Evolutionary conservation across 2,888 invertebrate genomes (phyloP).

Genomic region (Sepiola atlantica): DNA sequence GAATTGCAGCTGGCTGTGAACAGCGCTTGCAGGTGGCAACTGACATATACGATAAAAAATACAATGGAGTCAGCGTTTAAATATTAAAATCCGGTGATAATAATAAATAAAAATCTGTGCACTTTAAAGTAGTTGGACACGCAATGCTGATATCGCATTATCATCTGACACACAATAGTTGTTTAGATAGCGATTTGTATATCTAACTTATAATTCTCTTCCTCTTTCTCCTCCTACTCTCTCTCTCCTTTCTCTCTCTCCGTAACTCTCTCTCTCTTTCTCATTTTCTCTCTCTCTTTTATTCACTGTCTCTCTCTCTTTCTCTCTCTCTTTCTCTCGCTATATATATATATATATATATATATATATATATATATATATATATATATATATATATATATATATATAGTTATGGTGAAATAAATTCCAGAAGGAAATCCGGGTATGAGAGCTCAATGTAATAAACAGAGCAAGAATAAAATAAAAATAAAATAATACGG

Average conservation of each 20-base stretch:
- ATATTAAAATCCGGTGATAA: not conserved
- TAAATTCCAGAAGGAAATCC: no score
- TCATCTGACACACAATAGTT: not conserved
- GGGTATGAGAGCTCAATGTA: no score
- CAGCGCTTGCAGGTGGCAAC: not conserved
- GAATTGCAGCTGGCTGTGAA: not conserved
- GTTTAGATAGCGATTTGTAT: no score
- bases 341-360: no score
- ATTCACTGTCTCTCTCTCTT: no score
- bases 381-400: no score
- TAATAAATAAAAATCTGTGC: not conserved
- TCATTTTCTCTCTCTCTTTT: no score
- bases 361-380: no score
- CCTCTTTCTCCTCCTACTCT: not conserved
- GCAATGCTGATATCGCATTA: not conserved
- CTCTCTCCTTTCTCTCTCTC: not conserved
- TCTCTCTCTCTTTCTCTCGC: no score
- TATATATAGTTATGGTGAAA: no score
- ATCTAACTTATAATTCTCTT: not conserved
- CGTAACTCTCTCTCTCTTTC: not conserved
- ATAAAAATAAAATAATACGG: no score
- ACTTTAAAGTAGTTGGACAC: not conserved
- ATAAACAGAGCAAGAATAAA: no score
- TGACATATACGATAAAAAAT: not conserved
- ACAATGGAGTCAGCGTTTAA: not conserved